phyloP scores from a whole-genome alignment of 1,140 invertebrate species.

The Pectinophora gossypiella region DNA sequence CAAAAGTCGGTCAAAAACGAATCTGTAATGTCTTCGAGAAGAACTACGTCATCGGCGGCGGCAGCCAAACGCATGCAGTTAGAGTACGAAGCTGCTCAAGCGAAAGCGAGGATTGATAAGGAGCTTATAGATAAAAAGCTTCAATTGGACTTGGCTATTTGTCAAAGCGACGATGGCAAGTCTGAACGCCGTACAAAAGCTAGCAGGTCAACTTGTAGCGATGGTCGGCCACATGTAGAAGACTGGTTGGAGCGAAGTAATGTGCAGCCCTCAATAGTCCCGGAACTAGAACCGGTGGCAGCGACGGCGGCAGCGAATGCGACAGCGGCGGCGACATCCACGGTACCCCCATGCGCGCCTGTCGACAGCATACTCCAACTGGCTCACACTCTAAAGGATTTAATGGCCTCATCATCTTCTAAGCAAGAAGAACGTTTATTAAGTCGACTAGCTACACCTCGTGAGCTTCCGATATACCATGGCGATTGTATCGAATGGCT shows the following conservation, averaged over 20 bases:
- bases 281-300: too few relatives aligned
- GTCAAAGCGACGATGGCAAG: neutral
- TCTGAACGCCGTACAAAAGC: neutral
- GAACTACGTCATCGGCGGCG: neutral
- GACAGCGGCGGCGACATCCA: neutral
- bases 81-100: neutral
- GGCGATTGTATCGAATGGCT: constrained; percentile 1
- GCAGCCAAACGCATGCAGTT: neutral
- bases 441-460: neutral
- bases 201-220: neutral
- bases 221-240: neutral
- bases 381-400: neutral
- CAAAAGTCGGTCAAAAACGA: neutral
- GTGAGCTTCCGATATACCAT: neutral
- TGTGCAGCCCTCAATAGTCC: neutral
- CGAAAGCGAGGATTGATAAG: neutral
- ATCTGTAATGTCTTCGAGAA: neutral
- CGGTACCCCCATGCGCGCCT: neutral
- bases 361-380: neutral
- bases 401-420: neutral
- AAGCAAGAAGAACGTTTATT: neutral
- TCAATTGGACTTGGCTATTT: neutral
- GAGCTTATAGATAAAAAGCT: neutral
- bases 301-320: neutral
- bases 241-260: neutral